phyloP scores from a whole-genome alignment of 2,113 vertebrate genomes.

The Aegithalos caudatus region DNA sequence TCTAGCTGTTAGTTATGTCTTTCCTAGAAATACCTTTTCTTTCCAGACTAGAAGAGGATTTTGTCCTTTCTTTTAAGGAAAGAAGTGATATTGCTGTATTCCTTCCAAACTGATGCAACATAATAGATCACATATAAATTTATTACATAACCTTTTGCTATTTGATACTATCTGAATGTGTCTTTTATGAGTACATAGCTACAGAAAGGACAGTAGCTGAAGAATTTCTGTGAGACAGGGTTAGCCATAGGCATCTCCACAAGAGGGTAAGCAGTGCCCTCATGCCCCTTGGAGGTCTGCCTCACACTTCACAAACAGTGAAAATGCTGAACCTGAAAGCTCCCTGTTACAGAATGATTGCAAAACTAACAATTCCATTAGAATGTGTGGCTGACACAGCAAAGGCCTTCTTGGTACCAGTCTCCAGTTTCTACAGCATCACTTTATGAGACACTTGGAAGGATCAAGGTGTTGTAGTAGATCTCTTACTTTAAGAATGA shows the following conservation, averaged over 20 bases:
- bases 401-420: neutral
- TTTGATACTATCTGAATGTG: neutral
- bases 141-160: neutral
- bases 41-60: neutral
- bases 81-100: neutral
- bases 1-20: neutral
- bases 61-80: neutral
- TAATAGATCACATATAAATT: neutral
- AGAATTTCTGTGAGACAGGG: neutral
- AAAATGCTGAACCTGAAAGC: neutral
- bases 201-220: neutral
- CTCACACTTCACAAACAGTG: neutral
- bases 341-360: neutral
- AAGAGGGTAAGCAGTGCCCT: neutral
- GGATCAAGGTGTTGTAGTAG: neutral
- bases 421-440: neutral
- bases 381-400: neutral
- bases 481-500: neutral
- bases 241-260: neutral
- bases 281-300: neutral
- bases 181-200: neutral
- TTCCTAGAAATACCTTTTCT: neutral
- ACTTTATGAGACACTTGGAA: neutral
- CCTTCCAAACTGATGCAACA: neutral
- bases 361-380: neutral